Base-by-base conservation (phyloP, 2,797 vertebrate genomes). In the Hypotaenidia philippensis region DNA sequence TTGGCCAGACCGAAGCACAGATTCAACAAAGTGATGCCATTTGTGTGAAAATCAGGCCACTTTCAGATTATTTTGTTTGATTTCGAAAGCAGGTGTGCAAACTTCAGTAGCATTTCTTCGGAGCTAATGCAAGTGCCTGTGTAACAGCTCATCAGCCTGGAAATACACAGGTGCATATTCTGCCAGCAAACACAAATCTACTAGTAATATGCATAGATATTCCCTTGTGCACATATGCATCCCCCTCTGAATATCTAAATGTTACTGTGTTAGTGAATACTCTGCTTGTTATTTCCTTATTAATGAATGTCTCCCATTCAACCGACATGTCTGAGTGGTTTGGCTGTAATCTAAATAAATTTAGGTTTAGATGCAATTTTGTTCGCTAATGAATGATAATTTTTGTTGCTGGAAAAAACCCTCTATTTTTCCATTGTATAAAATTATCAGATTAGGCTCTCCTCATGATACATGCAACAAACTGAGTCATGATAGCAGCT, bases 221-320 rank as follows among this genome's bases (percentile, higher is more conserved):
- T 96, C 92, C 50, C 57, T 38, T 11, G 26, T 34, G 57, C 53
- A 85, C n/a, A 19, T 70, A 40, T 26, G 52, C 78, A 78, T n/a
- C 75, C n/a, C n/a, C 25, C 27, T 87, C 60, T 80, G 57, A 83
- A 57, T 80, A 77, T 56, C 44, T 87, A 57, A 64, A 70, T 81
- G 41, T 69, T 93, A 61, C 76, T 87, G 29, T 83, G 68, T 87
- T 77, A 87, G 60, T 32, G 53, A 93, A 65, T 81, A 65, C 4
- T 87, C 57, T 47, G n/a, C 52, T 93, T 87, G 71, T 92, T 96
- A 74, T 87, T 96, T 91, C 68, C 60, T 83, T 94, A 93, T 94
- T 93, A 94, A 92, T 59, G 47, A 89, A 61, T 32, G 49, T 90
- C 53, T 90, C 61, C 49, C 44, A 52, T 80, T 93, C 87, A 92